These are phyloP conservation scores for Taenaris catops DNA, from an alignment of 2,888 invertebrate species.

Conservation along the genomic window DNA sequence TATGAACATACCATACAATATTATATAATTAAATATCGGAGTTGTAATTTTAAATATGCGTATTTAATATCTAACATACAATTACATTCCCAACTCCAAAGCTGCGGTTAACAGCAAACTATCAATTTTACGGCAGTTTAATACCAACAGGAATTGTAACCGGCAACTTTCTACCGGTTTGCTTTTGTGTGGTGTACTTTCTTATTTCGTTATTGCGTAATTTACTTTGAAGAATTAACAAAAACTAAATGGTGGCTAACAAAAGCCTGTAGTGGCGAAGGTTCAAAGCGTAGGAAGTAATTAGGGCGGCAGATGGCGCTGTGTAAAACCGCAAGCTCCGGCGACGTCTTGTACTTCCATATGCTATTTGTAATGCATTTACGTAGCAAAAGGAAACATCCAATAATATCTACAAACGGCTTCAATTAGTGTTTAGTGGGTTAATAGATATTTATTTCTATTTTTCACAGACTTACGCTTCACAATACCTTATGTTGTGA, in stretches of 20 bases:
- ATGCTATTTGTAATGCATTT: too few relatives aligned
- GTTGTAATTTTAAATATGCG: too few relatives aligned
- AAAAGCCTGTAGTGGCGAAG: slow-evolving; percentile 44
- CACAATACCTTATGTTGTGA: too few relatives aligned
- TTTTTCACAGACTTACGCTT: too few relatives aligned
- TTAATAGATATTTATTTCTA: too few relatives aligned
- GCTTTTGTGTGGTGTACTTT: slow-evolving; percentile 63
- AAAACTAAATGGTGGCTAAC: slow-evolving; percentile 49
- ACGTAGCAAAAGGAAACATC: too few relatives aligned
- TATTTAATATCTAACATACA: slow-evolving; percentile 20
- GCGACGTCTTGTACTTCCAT: slow-evolving; percentile 27
- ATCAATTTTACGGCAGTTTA: slow-evolving; percentile 62
- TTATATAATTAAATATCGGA: too few relatives aligned
- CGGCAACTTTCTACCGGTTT: slow-evolving; percentile 50
- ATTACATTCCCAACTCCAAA: slow-evolving; percentile 36
- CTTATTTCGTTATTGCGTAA: slow-evolving; percentile 58
- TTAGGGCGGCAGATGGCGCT: slow-evolving; percentile 67
- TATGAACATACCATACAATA: too few relatives aligned
- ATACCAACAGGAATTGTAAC: slow-evolving; percentile 40
- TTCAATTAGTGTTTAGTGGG: too few relatives aligned
- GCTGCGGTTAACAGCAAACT: slow-evolving; percentile 55
- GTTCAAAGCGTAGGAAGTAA: slow-evolving; percentile 67
- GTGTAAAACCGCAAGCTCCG: slow-evolving; percentile 32
- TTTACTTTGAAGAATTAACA: slow-evolving; percentile 58
- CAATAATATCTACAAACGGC: too few relatives aligned